Conservation (phyloP, 2,113 vertebrate species). For the Syrrhaptes paradoxus region DNA sequence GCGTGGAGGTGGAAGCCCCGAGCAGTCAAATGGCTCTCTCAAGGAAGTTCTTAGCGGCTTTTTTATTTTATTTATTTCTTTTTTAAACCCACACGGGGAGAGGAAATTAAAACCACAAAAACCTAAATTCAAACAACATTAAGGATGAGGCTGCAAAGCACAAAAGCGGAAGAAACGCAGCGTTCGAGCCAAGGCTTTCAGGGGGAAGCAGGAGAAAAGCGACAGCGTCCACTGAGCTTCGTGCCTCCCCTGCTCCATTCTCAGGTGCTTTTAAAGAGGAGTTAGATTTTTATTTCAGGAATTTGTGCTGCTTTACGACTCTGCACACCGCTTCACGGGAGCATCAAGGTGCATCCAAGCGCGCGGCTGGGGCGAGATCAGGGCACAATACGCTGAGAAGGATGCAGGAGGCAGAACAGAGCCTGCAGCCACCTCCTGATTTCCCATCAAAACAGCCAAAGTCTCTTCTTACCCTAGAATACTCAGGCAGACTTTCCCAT, state of each 20-base stretch:
- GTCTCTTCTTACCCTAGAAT: slow-evolving; percentile 91
- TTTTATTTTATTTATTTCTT: background rate
- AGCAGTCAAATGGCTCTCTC: background rate
- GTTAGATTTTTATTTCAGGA: background rate
- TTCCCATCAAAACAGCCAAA: background rate
- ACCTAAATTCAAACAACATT: background rate
- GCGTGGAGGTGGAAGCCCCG: background rate
- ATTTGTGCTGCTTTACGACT: background rate
- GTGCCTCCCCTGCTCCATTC: background rate
- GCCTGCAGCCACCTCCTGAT: background rate
- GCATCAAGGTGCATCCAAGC: background rate
- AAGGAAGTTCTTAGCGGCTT: background rate
- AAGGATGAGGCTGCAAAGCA: background rate
- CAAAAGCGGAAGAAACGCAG: background rate
- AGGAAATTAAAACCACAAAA: slow-evolving; percentile 16
- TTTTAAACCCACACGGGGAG: background rate
- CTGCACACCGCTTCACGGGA: background rate
- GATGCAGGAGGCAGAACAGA: background rate
- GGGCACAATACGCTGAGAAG: background rate
- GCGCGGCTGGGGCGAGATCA: background rate
- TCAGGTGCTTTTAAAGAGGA: background rate
- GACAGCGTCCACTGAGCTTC: background rate
- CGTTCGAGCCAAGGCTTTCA: background rate
- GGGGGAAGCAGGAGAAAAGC: background rate
- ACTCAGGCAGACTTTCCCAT: slow-evolving; percentile 98